Conservation (phyloP, 1,140 invertebrate genomes). For the Zaprionus vittiger region DNA sequence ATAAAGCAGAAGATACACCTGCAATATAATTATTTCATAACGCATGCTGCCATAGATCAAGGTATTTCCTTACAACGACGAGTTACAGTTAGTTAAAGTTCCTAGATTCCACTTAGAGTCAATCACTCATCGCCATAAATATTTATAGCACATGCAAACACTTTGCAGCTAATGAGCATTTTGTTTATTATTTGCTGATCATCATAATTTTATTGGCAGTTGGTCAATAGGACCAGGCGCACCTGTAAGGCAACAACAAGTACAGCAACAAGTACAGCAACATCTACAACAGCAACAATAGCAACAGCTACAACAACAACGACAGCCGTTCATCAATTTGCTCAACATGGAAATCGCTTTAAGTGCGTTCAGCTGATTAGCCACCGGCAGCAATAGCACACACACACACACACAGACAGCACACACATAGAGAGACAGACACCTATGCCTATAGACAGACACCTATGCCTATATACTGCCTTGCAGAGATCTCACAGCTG, state of each 20-base stretch:
- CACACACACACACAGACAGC: neutral
- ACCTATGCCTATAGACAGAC: neutral
- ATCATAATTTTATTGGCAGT: constrained; percentile 23
- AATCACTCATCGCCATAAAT: neutral
- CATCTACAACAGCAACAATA: neutral
- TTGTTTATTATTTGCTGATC: constrained; percentile 8
- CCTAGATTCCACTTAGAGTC: neutral
- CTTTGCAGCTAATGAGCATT: constrained; percentile 5
- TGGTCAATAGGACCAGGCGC: constrained; percentile 26
- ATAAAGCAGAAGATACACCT: no score
- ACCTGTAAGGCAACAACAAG: neutral
- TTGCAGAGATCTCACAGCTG: constrained; percentile 57
- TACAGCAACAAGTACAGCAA: neutral
- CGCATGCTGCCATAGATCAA: no score
- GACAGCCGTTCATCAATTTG: constrained; percentile 43
- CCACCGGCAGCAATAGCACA: constrained; percentile 13
- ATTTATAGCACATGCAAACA: constrained; percentile 3
- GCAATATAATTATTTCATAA: no score
- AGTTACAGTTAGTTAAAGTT: no score
- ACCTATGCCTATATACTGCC: constrained; percentile 14
- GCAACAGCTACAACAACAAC: neutral
- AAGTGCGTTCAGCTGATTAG: constrained; percentile 68
- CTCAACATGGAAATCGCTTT: constrained; percentile 62
- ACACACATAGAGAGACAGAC: neutral
- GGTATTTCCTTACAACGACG: no score